These are phyloP conservation scores for Eupristina koningsbergeri DNA, from an alignment of 1,140 invertebrate genomes.

Conservation along the genomic window DNA sequence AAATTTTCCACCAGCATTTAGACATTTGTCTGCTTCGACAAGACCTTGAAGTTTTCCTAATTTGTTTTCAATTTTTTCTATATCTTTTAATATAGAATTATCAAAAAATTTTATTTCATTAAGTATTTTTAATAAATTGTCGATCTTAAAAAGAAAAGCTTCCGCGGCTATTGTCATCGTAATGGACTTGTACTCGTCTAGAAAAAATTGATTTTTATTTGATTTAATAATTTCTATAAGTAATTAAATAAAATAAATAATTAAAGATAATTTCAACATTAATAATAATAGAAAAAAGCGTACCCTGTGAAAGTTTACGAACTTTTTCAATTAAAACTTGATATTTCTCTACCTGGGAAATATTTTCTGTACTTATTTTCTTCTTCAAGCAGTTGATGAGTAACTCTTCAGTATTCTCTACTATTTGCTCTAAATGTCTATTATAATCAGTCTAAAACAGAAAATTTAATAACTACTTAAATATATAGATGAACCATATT, in stretches of 20 bases:
- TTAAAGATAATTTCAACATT: neutral
- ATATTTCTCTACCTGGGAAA: conserved; percentile 57
- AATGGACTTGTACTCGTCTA: conserved; percentile 56
- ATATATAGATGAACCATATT: too few relatives aligned
- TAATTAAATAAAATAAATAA: too few relatives aligned
- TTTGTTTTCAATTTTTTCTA: conserved; percentile 68
- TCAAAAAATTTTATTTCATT: conserved; percentile 57
- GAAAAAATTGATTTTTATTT: conserved; percentile 27
- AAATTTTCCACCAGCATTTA: conserved; percentile 90
- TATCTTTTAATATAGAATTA: conserved; percentile 46
- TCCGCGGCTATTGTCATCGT: conserved; percentile 74
- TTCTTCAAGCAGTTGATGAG: conserved; percentile 58
- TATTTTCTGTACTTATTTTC: conserved; percentile 54
- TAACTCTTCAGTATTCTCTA: conserved; percentile 59
- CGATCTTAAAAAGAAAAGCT: conserved; percentile 73
- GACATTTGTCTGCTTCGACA: conserved; percentile 74
- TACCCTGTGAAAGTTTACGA: conserved; percentile 58
- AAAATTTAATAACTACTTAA: neutral
- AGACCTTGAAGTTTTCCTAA: conserved; percentile 61
- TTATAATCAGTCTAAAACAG: conserved; percentile 79
- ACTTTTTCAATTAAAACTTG: conserved; percentile 62
- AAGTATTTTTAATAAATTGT: conserved; percentile 57
- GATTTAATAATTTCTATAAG: neutral
- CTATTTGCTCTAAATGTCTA: conserved; percentile 79
- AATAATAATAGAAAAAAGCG: conserved; percentile 11